phyloP scores from a whole-genome alignment of 2,888 invertebrate genomes.

The Lymantria monacha region DNA sequence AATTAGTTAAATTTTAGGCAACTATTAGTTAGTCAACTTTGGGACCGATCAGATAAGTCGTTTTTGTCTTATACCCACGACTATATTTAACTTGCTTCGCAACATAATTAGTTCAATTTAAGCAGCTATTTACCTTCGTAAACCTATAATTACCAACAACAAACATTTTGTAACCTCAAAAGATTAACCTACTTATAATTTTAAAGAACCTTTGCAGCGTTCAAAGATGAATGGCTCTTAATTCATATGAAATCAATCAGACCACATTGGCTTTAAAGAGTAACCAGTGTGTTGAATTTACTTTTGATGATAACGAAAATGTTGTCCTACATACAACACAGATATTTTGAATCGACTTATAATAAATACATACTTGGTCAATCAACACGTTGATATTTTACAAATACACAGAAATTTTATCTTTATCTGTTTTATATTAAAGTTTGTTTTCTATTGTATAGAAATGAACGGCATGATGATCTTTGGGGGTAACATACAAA shows the following conservation, averaged over 20 bases:
- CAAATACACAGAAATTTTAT: constrained; percentile 1
- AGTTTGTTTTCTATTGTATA: constrained; percentile 13
- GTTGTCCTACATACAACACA: constrained; percentile 40
- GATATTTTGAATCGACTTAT: constrained; percentile 27
- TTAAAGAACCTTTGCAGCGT: constrained; percentile 24
- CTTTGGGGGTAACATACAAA: constrained; percentile 28
- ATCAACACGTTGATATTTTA: constrained; percentile 24
- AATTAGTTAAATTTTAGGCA: constrained; percentile 8
- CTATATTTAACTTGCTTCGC: constrained; percentile 5
- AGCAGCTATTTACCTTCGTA: constrained; percentile 9
- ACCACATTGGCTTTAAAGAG: constrained; percentile 20
- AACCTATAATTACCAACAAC: constrained; percentile 27
- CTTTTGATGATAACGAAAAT: constrained; percentile 31
- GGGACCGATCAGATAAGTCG: constrained; percentile 11
- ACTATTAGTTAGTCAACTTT: constrained; percentile 10
- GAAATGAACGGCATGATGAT: constrained; percentile 18
- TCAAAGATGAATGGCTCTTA: constrained; percentile 26
- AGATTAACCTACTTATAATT: constrained; percentile 30
- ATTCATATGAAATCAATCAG: constrained; percentile 34
- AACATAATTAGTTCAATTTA: constrained; percentile 12
- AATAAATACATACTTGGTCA: constrained; percentile 31
- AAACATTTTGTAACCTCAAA: constrained; percentile 26
- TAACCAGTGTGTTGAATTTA: constrained; percentile 23
- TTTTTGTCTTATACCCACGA: constrained; percentile 9
- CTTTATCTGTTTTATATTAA: constrained; percentile 5